phyloP scores from a whole-genome alignment of 2,113 vertebrate genomes.

The Galbula dea region DNA sequence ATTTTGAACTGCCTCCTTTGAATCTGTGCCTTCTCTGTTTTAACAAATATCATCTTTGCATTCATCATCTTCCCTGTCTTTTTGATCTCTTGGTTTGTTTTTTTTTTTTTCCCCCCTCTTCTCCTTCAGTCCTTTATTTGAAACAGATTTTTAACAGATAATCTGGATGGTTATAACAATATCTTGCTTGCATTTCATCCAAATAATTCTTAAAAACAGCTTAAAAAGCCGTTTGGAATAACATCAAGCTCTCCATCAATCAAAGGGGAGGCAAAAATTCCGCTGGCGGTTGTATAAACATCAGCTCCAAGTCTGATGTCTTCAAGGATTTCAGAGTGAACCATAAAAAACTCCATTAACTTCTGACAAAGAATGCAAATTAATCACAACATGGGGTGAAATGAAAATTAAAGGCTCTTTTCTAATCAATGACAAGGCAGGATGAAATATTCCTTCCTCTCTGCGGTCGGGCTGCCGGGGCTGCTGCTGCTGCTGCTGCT shows the following conservation, averaged over 20 bases:
- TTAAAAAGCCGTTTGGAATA: conserved; percentile 87
- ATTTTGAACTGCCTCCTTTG: conserved; percentile 12
- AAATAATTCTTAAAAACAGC: conserved; percentile 91
- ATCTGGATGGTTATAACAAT: conserved; percentile 80
- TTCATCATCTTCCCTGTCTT: conserved; percentile 56
- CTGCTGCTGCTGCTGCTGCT: background rate
- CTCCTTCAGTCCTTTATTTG: conserved; percentile 74
- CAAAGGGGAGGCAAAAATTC: conserved; percentile 90
- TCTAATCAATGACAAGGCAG: conserved; percentile 99
- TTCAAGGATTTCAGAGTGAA: conserved; percentile 96
- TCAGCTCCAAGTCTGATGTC: conserved; percentile 98
- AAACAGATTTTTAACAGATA: conserved; percentile 87
- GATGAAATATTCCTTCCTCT: conserved; percentile 92
- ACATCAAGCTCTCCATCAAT: conserved; percentile 89
- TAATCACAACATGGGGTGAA: conserved; percentile 99
- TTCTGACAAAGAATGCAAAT: conserved; percentile 99
- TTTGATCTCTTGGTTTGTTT: conserved; percentile 64
- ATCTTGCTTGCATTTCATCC: conserved; percentile 84
- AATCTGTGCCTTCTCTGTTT: conserved; percentile 21
- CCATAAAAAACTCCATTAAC: conserved; percentile 99
- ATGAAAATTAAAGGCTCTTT: conserved; percentile 97
- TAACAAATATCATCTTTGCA: conserved; percentile 41
- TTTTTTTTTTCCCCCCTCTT: background rate
- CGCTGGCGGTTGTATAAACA: conserved; percentile 98
- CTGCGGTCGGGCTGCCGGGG: conserved; percentile 64